Base-by-base conservation (phyloP, 1,140 invertebrate species). In the Cydia amplana region DNA sequence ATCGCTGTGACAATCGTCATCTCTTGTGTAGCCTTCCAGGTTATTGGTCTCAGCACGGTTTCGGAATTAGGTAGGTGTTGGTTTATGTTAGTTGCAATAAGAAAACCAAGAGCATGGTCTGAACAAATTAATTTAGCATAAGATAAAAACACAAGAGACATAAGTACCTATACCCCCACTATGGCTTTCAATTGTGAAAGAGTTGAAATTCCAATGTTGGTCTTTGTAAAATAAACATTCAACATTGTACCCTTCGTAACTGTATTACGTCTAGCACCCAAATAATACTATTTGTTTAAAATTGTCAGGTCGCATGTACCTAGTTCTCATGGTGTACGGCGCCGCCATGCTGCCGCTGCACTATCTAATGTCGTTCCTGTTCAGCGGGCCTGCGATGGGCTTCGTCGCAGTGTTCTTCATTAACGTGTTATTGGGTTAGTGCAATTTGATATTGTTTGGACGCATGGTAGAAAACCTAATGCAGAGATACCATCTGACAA, bases 351-450 rank as follows among this genome's bases (percentile, higher is more conserved):
- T 95, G 76, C 94, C 94, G 0, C 82, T 95, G 0, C 85, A 88
- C 73, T 93, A 93, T 75, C 23, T 94, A 0, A 78, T 86, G 32
- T 91, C 93, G 0, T 78, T 83, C 14, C 18, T 87, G 4, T 93
- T 93, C 78, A 83, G 80, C 7, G 87, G 96, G 10, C 96, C 97
- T 0, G 95, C 96, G 1, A 94, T 95, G 2, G 96, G 96, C 5
- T 97, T 96, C 86, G 95, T 96, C 1, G 93, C 95, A 49, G 93
- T 97, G 82, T 95, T 95, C 18, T 95, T 97, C 75, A 87, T 96
- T 32, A 96, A 97, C 82, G 93, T 97, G 46, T 94, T 97, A 79
- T 92, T 94, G 72, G 96, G 91, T 91, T 79, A 87, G 85, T 83
- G 43, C 12, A 43, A 23, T 46, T 73, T 55, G 25, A 4, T 51